Conservation (phyloP, 2,888 invertebrate genomes). For the Parasteatoda lunata region DNA sequence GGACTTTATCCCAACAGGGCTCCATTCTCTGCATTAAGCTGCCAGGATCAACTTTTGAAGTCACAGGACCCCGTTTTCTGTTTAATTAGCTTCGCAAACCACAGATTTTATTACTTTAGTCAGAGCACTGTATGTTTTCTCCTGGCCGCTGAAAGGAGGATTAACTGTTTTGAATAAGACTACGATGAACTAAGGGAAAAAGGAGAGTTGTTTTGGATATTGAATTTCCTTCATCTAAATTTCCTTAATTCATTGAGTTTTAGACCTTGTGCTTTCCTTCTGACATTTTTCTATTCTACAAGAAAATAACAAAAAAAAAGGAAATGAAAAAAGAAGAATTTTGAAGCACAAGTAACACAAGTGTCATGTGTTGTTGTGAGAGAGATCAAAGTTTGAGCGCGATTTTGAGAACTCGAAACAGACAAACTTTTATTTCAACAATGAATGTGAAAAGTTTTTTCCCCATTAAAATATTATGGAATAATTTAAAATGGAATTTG, state of each 20-base stretch:
- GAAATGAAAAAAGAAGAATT: not conserved
- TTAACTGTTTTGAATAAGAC: slow-evolving; percentile 35
- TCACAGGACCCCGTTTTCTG: not conserved
- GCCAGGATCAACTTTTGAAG: slow-evolving; percentile 28
- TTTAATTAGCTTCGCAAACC: slow-evolving; percentile 52
- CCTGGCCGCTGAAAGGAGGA: not conserved
- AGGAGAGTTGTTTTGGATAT: not conserved
- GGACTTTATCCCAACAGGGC: slow-evolving; percentile 4
- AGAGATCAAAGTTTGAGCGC: too few species aligned
- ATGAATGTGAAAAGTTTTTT: too few species aligned
- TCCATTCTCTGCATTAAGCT: slow-evolving; percentile 41
- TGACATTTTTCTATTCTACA: not conserved
- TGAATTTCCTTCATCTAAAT: not conserved
- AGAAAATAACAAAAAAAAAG: not conserved
- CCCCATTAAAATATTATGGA: too few species aligned
- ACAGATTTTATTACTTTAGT: slow-evolving; percentile 46
- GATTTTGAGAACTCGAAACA: too few species aligned
- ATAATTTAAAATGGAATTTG: too few species aligned
- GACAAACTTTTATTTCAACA: too few species aligned
- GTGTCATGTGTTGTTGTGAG: too few species aligned
- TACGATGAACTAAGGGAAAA: not conserved
- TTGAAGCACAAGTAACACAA: not conserved
- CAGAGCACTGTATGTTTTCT: not conserved
- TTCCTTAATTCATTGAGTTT: too few species aligned
- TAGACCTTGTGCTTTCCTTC: too few species aligned